Percentiles rank a stretch among this genome's conserved stretches.
Evolutionary conservation across 2,888 invertebrate genomes (phyloP).

Genomic region (Euproctis similis): DNA sequence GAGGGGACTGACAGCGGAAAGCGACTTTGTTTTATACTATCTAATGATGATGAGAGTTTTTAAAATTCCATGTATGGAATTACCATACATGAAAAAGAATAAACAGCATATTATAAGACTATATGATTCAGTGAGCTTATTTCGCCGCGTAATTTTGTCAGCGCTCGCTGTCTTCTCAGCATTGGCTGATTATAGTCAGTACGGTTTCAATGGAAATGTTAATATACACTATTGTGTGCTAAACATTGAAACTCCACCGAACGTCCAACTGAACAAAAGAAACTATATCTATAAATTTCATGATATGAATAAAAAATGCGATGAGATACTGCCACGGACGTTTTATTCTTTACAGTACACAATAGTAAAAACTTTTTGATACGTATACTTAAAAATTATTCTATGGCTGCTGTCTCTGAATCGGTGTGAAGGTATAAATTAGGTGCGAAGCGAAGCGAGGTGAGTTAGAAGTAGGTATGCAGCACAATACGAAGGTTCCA

Average conservation of each 20-base stretch:
- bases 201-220: conserved; percentile 63
- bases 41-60: too few relatives aligned
- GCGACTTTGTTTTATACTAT: too few relatives aligned
- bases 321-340: conserved; percentile 48
- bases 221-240: conserved; percentile 65
- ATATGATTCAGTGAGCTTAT: conserved; percentile 17
- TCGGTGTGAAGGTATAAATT: conserved; percentile 73
- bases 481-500: conserved; percentile 46
- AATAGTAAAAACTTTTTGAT: conserved; percentile 51
- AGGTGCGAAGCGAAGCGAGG: conserved; percentile 46
- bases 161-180: too few relatives aligned
- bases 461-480: too few relatives aligned
- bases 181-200: conserved; percentile 42
- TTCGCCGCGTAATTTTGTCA: conserved; percentile 18
- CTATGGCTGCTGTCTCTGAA: conserved; percentile 53
- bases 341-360: conserved; percentile 51
- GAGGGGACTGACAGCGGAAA: too few relatives aligned
- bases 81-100: too few relatives aligned
- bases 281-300: conserved; percentile 58
- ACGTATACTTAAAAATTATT: conserved; percentile 43
- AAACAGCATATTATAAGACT: too few relatives aligned
- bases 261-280: conserved; percentile 54
- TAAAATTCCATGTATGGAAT: too few relatives aligned
- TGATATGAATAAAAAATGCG: conserved; percentile 47
- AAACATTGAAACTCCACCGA: conserved; percentile 53